These are phyloP conservation scores for Ahaetulla prasina DNA, from an alignment of 2,113 vertebrate species.

Conservation along the genomic window DNA sequence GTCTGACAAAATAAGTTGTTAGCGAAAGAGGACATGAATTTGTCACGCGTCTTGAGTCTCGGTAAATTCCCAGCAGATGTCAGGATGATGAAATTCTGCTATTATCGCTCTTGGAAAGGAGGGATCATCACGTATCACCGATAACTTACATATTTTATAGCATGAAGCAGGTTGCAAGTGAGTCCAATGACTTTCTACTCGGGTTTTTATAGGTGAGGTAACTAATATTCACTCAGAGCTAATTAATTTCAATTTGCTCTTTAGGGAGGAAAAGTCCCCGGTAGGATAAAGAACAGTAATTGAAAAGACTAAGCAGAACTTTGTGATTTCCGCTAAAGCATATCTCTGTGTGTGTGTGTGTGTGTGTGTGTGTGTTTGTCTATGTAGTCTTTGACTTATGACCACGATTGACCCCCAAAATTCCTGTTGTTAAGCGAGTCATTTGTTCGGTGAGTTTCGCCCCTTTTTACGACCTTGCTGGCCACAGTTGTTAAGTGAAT, in stretches of 20 bases:
- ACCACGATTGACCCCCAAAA: too few relatives aligned
- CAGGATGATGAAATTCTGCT: neutral
- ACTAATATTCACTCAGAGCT: neutral
- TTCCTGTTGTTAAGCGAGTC: too few relatives aligned
- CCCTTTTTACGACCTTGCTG: neutral
- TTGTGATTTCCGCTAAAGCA: neutral
- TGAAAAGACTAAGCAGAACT: neutral
- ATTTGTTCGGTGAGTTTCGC: too few relatives aligned
- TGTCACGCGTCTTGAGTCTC: neutral
- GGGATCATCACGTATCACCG: neutral
- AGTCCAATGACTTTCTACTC: neutral
- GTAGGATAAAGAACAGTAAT: neutral
- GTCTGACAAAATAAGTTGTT: neutral
- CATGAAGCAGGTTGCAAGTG: neutral
- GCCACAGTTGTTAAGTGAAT: neutral
- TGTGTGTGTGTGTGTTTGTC: too few relatives aligned
- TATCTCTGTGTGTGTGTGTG: neutral
- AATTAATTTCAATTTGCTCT: neutral
- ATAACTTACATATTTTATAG: neutral
- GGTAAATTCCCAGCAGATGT: neutral
- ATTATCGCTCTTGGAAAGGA: neutral
- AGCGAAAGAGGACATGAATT: neutral
- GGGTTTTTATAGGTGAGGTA: neutral
- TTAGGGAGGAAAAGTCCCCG: neutral
- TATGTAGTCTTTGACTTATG: too few relatives aligned